Base-by-base conservation (phyloP, 2,888 invertebrate species). In the Pseudococcus longispinus region DNA sequence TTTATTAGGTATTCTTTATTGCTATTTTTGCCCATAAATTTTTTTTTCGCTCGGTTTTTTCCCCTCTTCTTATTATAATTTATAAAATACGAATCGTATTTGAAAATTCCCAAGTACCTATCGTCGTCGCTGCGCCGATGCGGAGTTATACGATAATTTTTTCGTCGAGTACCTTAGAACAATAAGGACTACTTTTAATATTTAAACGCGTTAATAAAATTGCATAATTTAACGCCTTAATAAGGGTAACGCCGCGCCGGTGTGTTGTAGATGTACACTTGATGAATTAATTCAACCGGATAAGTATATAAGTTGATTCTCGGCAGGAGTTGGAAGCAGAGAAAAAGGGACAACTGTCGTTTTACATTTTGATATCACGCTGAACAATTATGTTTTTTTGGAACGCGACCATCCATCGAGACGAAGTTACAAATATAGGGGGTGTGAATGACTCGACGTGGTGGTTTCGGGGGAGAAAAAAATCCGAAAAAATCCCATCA, bases 231-330 rank as follows among this genome's bases (percentile, higher is more conserved):
- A 80, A 42, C 77, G 77, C 77, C 37, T 74, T 32, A 29, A 74
- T 11, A 11, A 23, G 60, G 60, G 60, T 9, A 32, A 26, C 15
- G 70, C 6, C 6, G 77, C 42, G 20, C n/a, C n/a, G n/a, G n/a
- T n/a, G 37, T 37, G 37, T 4, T 6, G 15, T 77, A 29, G 20
- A 80, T 80, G 42, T 37, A 37, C 42, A 37, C 42, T 80, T 42
- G 77, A 80, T 29, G 37, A 80, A 80, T 80, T 32, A 80, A 80
- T 80, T 80, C 42, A 80, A 80, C 20, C 29, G 20, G 77, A 80
- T 29, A 37, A 32, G 32, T 32, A 32, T 32, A 18, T 29, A 77
- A 37, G 42, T 80, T 80, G 70, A 5, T 80, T 18, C 13, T 1
- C 77, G 5, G 42, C 60, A 23, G 74, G 74, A 32, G 42, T 80